Evolutionary conservation across 2,888 invertebrate species (phyloP), one percentile per base, ranked within the genome.

Genomic region (Agyllia agylla): DNA sequence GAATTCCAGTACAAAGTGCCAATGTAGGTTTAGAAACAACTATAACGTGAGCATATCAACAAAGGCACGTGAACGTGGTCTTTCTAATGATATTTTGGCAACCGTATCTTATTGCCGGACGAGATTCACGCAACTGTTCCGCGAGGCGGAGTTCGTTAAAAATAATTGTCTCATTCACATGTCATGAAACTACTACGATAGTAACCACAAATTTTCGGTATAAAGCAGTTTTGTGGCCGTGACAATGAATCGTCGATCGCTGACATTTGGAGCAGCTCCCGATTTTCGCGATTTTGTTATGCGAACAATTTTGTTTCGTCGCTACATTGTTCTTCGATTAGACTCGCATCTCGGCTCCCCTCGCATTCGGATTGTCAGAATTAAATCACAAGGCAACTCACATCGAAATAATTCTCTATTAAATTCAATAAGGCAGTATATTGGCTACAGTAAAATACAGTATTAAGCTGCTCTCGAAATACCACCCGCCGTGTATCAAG

Each of bases 161-260:
- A 97, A 97, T 97, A 97, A 97, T 97, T 97, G 96, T 97, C 97
- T 96, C 97, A 97, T 97, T 97, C 97, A 96, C 94, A 94, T 95
- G 96, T 96, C 96, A 96, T 95, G 94, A 91, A 95, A 95, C 95
- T 96, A 97, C 97, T 97, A 97, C 96, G 96, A 96, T 97, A 97
- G 97, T 97, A 97, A 96, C 97, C 95, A 96, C 96, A 95, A 96
- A 96, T 96, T 96, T 97, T 97, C 97, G 96, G 97, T 96, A 94
- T 95, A 95, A 96, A 97, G 96, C 96, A 96, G 97, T 97, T 96
- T 95, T 95, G 95, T 95, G 96, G 92, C 96, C 96, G 95, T 96
- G 97, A 94, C 96, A 97, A 95, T 97, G 96, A 96, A 96, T 96
- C 95, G 95, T 94, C 93, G 95, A 95, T 95, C 95, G 93, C 92